A percentile compares a stretch with the other conserved stretches of the same genome.
These are phyloP conservation scores for Montifringilla adamsi DNA, from an alignment of 2,113 vertebrate genomes.

Conservation along the genomic window DNA sequence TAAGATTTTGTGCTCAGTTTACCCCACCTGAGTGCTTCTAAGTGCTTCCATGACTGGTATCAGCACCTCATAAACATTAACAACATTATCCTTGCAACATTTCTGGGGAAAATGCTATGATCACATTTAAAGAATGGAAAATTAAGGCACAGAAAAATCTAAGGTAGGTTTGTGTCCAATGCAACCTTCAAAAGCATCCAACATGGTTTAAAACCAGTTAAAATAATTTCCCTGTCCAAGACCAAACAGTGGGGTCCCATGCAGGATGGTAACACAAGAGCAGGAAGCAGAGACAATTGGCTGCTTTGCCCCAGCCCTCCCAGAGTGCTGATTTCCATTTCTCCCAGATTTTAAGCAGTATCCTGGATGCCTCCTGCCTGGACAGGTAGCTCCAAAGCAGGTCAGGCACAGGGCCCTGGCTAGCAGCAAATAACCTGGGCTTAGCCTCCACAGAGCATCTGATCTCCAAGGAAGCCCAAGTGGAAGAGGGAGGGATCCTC, in stretches of 20 bases:
- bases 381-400: rapidly evolving
- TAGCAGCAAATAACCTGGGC: not conserved
- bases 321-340: rapidly evolving
- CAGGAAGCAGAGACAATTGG: not conserved
- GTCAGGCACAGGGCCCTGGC: not conserved
- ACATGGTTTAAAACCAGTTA: rapidly evolving
- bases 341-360: not conserved
- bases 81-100: not conserved
- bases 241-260: not conserved
- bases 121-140: not conserved
- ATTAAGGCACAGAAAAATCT: not conserved
- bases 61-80: not conserved
- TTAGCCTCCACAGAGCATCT: not conserved
- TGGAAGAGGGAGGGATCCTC: not conserved
- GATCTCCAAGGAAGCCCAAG: not conserved
- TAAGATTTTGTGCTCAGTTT: not conserved
- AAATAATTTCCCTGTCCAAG: not conserved
- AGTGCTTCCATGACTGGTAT: not conserved
- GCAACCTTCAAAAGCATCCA: not conserved
- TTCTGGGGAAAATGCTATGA: not conserved
- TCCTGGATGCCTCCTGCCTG: not conserved
- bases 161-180: not conserved
- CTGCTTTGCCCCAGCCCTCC: not conserved
- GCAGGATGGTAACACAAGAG: not conserved
- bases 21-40: not conserved